phyloP scores from a whole-genome alignment of 2,797 vertebrate genomes.

The Perdix hodgsoniae region DNA sequence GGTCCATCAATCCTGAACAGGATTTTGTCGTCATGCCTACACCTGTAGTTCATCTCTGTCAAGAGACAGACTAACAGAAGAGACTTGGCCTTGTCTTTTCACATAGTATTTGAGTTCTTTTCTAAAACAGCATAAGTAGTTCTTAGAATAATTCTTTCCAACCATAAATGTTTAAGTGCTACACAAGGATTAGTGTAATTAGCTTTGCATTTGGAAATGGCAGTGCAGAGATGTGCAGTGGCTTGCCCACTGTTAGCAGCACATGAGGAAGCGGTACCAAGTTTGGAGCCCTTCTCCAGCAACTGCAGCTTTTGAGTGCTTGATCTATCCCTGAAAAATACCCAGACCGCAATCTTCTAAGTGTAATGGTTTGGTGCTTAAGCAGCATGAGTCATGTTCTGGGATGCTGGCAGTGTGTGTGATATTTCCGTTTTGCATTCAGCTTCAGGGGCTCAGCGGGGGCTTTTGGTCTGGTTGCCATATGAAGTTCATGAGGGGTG shows the following conservation, averaged over 20 bases:
- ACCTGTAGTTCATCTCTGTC: background rate
- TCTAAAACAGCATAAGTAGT: conserved; percentile 1
- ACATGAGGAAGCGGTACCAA: background rate
- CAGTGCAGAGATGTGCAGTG: background rate
- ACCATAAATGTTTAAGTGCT: conserved; percentile 11
- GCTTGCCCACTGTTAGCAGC: conserved; percentile 26
- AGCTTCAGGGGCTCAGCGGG: conserved; percentile 42
- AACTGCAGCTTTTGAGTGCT: background rate
- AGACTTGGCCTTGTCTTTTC: background rate
- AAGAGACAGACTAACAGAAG: background rate
- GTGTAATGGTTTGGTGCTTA: conserved; percentile 31
- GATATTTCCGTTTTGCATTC: conserved; percentile 62
- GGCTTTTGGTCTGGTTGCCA: conserved; percentile 64
- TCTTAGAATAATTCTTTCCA: conserved; percentile 34
- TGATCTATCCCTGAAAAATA: background rate
- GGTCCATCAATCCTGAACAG: background rate
- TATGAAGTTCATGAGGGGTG: conserved; percentile 68
- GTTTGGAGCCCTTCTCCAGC: background rate
- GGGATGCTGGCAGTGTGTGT: conserved; percentile 34
- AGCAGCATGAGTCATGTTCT: conserved; percentile 58
- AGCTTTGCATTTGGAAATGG: conserved; percentile 49
- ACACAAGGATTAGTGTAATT: conserved; percentile 43
- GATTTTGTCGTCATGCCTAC: background rate
- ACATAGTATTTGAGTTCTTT: background rate
- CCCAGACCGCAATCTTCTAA: background rate